A percentile compares a stretch with the other conserved stretches of the same genome.
These are phyloP conservation scores for Synergus gifuensis DNA, from an alignment of 2,888 invertebrate genomes.

Conservation along the genomic window DNA sequence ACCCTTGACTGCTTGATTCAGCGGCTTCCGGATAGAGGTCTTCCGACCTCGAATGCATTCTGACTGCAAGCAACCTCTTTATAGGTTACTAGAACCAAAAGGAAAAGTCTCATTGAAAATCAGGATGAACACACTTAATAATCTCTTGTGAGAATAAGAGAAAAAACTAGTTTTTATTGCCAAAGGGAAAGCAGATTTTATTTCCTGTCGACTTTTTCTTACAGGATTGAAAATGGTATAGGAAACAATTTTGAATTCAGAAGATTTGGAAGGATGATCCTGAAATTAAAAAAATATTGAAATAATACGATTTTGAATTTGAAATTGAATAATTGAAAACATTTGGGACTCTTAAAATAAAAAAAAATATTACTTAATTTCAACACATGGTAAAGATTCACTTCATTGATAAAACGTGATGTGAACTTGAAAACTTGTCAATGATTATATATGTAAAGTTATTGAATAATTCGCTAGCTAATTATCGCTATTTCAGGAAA, in stretches of 20 bases:
- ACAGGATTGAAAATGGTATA: not conserved
- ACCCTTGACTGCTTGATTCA: slow-evolving; percentile 50
- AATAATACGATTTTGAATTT: too few species aligned
- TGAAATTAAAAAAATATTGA: too few species aligned
- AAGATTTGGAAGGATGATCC: too few species aligned
- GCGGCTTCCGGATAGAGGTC: slow-evolving; percentile 52
- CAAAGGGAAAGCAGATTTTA: not conserved
- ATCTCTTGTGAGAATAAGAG: not conserved
- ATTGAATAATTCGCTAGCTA: not conserved
- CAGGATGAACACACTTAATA: not conserved
- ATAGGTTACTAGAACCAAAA: slow-evolving; percentile 14
- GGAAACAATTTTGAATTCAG: too few species aligned
- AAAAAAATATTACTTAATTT: too few species aligned
- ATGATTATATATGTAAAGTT: not conserved
- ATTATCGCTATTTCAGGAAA: too few species aligned
- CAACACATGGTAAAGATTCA: too few species aligned
- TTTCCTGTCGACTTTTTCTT: not conserved
- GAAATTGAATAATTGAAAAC: too few species aligned
- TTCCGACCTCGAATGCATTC: slow-evolving; percentile 53
- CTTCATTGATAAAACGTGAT: too few species aligned
- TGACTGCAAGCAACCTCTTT: slow-evolving; percentile 11
- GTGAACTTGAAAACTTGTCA: too few species aligned
- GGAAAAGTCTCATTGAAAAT: not conserved
- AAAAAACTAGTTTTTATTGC: not conserved
- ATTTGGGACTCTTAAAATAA: too few species aligned